phyloP scores from a whole-genome alignment of 2,888 invertebrate genomes.

The Orthonychiurus folsomi region DNA sequence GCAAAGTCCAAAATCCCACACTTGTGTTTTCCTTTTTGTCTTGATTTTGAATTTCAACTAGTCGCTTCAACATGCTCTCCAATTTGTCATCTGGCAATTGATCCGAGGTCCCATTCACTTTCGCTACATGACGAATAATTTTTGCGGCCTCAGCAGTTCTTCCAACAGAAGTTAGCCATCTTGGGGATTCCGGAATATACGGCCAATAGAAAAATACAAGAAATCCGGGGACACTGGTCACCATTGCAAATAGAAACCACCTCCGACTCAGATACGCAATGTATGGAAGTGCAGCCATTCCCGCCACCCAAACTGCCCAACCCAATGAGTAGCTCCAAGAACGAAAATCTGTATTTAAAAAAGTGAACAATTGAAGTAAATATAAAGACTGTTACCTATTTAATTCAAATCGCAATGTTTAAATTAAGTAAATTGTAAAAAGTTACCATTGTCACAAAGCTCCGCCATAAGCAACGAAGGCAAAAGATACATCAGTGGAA shows the following conservation, averaged over 20 bases:
- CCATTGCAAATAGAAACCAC: constrained; percentile 41
- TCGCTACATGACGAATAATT: constrained; percentile 26
- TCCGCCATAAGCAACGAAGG: constrained; percentile 30
- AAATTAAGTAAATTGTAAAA: no score
- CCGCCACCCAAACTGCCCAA: constrained; percentile 36
- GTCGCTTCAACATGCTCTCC: constrained; percentile 2
- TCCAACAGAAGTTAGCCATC: constrained; percentile 40
- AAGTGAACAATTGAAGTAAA: no score
- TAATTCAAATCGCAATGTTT: background rate
- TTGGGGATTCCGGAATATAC: constrained; percentile 39
- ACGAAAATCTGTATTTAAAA: constrained; percentile 1
- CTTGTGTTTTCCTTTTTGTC: background rate
- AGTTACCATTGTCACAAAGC: constrained; percentile 30
- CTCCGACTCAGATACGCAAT: constrained; percentile 40
- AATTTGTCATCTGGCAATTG: constrained; percentile 10
- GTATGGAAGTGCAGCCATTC: constrained; percentile 41
- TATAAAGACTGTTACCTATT: no score
- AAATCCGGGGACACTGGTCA: constrained; percentile 38
- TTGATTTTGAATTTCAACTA: constrained; percentile 14
- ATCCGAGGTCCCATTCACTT: constrained; percentile 23
- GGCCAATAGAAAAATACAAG: constrained; percentile 30
- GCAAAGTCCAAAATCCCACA: constrained; percentile 24
- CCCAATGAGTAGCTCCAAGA: constrained; percentile 6
- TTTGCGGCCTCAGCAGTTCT: constrained; percentile 26
- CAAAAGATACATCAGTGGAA: constrained; percentile 32